phyloP scores from a whole-genome alignment of 1,140 invertebrate genomes.

The Solen grandis region DNA sequence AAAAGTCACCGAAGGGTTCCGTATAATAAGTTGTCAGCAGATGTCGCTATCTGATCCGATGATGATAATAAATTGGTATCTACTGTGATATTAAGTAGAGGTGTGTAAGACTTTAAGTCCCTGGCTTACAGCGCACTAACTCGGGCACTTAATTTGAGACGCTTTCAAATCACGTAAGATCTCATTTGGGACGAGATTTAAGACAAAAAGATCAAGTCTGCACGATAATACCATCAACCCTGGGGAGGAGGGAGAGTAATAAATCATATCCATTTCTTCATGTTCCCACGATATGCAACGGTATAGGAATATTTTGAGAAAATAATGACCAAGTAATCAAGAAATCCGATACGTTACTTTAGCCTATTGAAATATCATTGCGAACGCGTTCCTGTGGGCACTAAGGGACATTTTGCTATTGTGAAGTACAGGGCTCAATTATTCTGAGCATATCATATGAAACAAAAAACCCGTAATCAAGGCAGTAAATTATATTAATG shows the following conservation, averaged over 20 bases:
- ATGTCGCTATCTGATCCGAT: no score
- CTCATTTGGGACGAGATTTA: conserved; percentile 41
- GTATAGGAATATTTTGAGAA: not conserved
- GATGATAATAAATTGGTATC: no score
- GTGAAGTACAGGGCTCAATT: no score
- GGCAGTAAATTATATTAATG: conserved; percentile 48
- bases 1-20: no score
- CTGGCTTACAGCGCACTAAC: no score
- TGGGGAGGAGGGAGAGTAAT: conserved; percentile 23
- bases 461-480: conserved; percentile 41
- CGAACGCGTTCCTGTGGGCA: no score
- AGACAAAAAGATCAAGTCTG: conserved; percentile 53
- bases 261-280: conserved; percentile 34
- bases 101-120: no score
- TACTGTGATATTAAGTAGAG: no score
- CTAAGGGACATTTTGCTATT: no score
- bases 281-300: conserved; percentile 37
- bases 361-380: no score
- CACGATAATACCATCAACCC: conserved; percentile 48
- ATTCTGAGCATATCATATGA: conserved; percentile 50
- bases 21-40: no score
- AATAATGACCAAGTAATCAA: not conserved
- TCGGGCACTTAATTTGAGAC: conserved; percentile 45
- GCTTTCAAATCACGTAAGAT: conserved; percentile 37
- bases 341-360: not conserved